Percentiles rank a stretch among this genome's conserved stretches.
Evolutionary conservation across 2,113 vertebrate genomes (phyloP).

Genomic region (Eudyptes chrysolophus): DNA sequence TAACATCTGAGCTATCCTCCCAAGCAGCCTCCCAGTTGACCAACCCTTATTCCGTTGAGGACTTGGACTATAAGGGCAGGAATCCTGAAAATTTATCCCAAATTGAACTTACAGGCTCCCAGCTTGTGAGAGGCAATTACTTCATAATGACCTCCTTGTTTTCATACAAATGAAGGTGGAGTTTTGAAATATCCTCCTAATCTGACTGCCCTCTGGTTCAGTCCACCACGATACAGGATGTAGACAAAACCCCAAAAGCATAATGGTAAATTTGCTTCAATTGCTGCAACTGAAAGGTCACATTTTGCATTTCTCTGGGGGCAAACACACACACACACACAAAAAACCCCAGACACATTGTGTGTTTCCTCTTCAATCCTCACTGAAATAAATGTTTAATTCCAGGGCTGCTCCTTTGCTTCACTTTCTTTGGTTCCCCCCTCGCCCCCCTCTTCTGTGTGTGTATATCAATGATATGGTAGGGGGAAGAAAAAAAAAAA

Average conservation of each 20-base stretch:
- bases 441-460: too few species aligned
- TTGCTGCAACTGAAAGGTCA: not conserved
- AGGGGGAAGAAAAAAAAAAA: not conserved
- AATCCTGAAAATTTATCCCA: not conserved
- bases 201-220: not conserved
- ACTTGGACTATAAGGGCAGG: not conserved
- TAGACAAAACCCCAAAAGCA: not conserved
- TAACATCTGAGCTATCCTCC: not conserved
- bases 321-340: not conserved
- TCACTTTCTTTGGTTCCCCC: not conserved
- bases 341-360: not conserved
- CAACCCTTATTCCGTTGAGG: not conserved
- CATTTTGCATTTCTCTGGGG: not conserved
- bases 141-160: not conserved
- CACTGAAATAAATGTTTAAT: not conserved
- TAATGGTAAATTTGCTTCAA: not conserved
- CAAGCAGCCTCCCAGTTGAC: not conserved
- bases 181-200: not conserved
- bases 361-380: not conserved
- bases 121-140: not conserved
- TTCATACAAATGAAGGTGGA: not conserved
- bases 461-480: not conserved
- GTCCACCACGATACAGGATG: fast-evolving
- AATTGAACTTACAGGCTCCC: not conserved
- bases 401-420: not conserved